phyloP scores from a whole-genome alignment of 2,113 vertebrate genomes.

The Bos taurus region ARS-UCD2.0 NC_037330.1:9556001-9556500 shows the following conservation, averaged over 20 bases:
- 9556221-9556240: neutral
- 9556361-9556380: neutral
- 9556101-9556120: conserved; percentile 78
- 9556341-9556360: neutral
- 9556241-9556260: neutral
- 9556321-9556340: neutral
- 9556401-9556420: neutral
- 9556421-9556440: neutral
- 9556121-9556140: conserved; percentile 34
- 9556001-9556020: neutral
- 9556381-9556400: neutral
- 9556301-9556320: neutral
- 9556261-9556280: neutral
- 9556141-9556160: neutral
- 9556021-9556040: conserved; percentile 56
- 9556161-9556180: neutral
- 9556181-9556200: neutral
- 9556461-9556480: neutral
- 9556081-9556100: conserved; percentile 67
- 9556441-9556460: neutral
- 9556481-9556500: neutral
- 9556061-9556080: conserved; percentile 74
- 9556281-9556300: neutral
- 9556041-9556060: conserved; percentile 71
- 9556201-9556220: neutral